A percentile compares a stretch with the other conserved stretches of the same genome.
Conservation (phyloP, 2,797 vertebrate genomes). For the Geotrypetes seraphini region DNA sequence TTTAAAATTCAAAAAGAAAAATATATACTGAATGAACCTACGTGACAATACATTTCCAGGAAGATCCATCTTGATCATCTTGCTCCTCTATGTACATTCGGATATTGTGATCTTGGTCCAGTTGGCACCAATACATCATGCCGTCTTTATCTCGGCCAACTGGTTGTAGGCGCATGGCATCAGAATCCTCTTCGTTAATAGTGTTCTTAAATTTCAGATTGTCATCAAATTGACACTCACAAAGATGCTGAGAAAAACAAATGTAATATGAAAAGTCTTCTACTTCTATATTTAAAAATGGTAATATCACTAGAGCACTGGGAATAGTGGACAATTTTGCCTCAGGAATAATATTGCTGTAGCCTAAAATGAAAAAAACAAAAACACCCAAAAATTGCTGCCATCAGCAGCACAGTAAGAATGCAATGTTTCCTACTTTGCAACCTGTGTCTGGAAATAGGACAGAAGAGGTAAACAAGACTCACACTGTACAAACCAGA, state of each 20-base stretch:
- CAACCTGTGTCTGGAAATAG: no score
- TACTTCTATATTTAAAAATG: neutral
- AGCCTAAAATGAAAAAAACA: no score
- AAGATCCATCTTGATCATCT: constrained; percentile 87
- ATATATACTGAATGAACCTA: no score
- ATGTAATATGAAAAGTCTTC: neutral
- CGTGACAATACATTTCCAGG: constrained; percentile 95
- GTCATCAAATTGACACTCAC: constrained; percentile 96
- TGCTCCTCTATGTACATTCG: constrained; percentile 93
- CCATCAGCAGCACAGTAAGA: no score
- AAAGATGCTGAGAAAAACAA: constrained; percentile 74
- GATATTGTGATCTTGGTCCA: constrained; percentile 92
- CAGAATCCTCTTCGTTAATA: constrained; percentile 89
- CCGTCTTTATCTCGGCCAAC: constrained; percentile 85
- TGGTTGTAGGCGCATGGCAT: constrained; percentile 90
- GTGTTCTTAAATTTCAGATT: constrained; percentile 93
- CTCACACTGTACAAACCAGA: no score
- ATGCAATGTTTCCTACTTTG: no score
- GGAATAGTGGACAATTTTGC: no score
- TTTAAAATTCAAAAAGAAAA: no score
- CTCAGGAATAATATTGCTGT: no score
- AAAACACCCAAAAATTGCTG: no score
- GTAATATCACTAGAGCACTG: no score
- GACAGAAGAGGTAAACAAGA: no score
- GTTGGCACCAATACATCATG: constrained; percentile 91